Evolutionary conservation across 2,797 vertebrate genomes (phyloP), one percentile per base, ranked within the genome.

Genomic region (Tachyglossus aculeatus): DNA sequence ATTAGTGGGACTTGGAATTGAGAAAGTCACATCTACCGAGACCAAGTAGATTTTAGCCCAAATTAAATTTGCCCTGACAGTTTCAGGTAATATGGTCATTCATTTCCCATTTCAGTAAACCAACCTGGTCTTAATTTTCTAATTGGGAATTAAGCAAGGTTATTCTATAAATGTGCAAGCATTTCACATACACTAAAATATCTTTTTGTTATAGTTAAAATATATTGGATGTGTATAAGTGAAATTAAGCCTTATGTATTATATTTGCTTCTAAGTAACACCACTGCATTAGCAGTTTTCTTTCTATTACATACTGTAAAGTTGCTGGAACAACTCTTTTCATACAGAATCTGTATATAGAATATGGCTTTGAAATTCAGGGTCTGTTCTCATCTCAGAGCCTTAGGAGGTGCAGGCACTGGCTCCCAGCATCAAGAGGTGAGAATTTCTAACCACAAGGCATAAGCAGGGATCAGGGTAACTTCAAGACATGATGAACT

Each of bases 241-340:
- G 88, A 83, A 91, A 89, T 68, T 78, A 77, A 59, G 47, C 47
- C 15, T 68, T 72, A 53, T 67, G 68, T 88, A 88, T 88, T 87
- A 74, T 71, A 81, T 89, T 90, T 90, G 85, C 81, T 72, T 91
- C 81, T 91, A 58, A 88, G 79, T 74, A 84, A 81, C 82, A 77
- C 75, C 64, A 71, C 73, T 77, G 57, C 67, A 41, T 73, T 82
- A 83, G 79, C 65, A 74, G 37, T 14, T 77, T 71, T 88, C 80
- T 88, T 80, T 84, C 82, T 67, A 73, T 60, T 80, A 70, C 62
- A 80, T 74, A 80, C 71, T 80, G 74, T 79, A 73, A 89, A 83
- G 83, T 90, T 91, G 84, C 86, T 88, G 86, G 82, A 78, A 91
- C 86, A 86, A 83, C 73, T 74, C 48, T 80, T 78, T 81, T 85